Percentiles rank a stretch among this genome's conserved stretches.
These are phyloP conservation scores for Physeter macrocephalus DNA, from an alignment of 2,113 vertebrate genomes.

Conservation along the genomic window DNA sequence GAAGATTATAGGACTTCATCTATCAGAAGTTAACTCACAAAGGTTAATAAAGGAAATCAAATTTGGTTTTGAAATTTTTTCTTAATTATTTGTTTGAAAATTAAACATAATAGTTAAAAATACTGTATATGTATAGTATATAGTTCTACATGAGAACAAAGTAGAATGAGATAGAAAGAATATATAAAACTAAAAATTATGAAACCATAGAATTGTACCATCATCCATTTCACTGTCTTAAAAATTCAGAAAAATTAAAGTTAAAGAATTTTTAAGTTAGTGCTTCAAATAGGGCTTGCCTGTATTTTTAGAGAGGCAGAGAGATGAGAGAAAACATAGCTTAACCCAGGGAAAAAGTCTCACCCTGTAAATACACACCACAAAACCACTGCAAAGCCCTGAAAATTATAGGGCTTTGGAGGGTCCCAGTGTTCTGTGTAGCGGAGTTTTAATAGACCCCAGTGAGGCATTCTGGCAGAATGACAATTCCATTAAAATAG, in stretches of 20 bases:
- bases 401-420: background rate
- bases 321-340: background rate
- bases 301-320: background rate
- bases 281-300: background rate
- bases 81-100: background rate
- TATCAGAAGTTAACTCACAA: background rate
- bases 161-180: background rate
- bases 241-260: background rate
- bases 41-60: background rate
- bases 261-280: background rate
- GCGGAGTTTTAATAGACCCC: constrained; percentile 36
- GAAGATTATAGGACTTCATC: background rate
- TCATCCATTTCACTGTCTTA: background rate
- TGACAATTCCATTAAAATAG: background rate
- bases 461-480: background rate
- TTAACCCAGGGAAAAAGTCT: background rate
- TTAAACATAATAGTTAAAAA: background rate
- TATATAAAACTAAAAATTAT: background rate
- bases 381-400: constrained; percentile 15
- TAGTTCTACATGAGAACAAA: background rate
- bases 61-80: background rate
- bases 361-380: background rate
- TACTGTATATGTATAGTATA: background rate
- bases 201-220: background rate
- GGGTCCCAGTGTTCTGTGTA: background rate